A percentile compares a stretch with the other conserved stretches of the same genome.
phyloP scores from a whole-genome alignment of 2,888 invertebrate species.

The Parnassius orleans region DNA sequence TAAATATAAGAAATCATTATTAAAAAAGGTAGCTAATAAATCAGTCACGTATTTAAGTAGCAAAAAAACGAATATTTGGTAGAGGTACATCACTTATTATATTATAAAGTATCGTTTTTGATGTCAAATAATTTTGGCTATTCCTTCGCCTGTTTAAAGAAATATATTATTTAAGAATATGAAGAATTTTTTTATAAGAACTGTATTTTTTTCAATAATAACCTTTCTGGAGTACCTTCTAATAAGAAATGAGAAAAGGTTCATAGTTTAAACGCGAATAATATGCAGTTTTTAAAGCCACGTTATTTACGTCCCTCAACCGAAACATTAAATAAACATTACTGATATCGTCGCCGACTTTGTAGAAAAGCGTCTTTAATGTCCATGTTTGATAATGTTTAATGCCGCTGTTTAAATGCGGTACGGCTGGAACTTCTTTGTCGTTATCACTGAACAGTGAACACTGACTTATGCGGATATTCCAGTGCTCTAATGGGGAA shows the following conservation, averaged over 20 bases:
- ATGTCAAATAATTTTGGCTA: too few species aligned
- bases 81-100: too few species aligned
- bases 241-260: background rate
- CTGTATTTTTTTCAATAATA: too few species aligned
- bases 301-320: background rate
- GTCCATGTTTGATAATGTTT: conserved; percentile 4
- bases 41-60: too few species aligned
- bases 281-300: background rate
- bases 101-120: too few species aligned
- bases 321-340: conserved; percentile 19
- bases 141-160: too few species aligned
- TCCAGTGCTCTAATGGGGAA: conserved; percentile 1
- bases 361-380: conserved; percentile 9
- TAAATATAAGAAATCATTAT: too few species aligned
- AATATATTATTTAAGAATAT: too few species aligned
- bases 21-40: too few species aligned
- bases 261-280: background rate
- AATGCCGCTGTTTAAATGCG: conserved; percentile 19
- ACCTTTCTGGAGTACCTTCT: too few species aligned
- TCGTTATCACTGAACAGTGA: conserved; percentile 5
- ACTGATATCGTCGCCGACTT: conserved; percentile 8
- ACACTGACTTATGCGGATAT: conserved; percentile 17
- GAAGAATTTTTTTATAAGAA: too few species aligned
- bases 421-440: conserved; percentile 8
- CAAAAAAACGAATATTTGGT: too few species aligned